phyloP scores from a whole-genome alignment of 2,113 vertebrate species.

The Nyctereutes procyonoides region DNA sequence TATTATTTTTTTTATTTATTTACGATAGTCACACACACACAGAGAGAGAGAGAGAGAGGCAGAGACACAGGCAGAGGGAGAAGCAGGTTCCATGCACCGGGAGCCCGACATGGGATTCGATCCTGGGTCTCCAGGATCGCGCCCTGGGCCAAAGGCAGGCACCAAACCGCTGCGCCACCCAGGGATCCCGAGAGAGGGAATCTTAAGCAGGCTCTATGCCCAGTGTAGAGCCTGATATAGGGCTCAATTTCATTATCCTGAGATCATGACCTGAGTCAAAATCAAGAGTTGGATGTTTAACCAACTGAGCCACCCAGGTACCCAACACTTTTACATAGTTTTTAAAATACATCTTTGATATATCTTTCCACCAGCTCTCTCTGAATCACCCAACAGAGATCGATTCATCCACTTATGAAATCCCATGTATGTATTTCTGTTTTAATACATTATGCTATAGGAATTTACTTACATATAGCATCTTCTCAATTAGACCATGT shows the following conservation, averaged over 20 bases:
- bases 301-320: background rate
- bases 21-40: too few species aligned
- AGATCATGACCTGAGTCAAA: background rate
- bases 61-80: too few species aligned
- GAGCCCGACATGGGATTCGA: too few species aligned
- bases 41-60: too few species aligned
- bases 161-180: too few species aligned
- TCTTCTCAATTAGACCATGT: background rate
- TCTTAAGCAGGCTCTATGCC: too few species aligned
- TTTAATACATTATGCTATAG: background rate
- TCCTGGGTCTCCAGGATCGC: too few species aligned
- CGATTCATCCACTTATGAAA: background rate
- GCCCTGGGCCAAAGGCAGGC: too few species aligned
- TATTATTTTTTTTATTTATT: too few species aligned
- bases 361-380: background rate
- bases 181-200: background rate
- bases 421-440: background rate
- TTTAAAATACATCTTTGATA: background rate
- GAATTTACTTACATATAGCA: background rate
- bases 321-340: background rate
- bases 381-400: background rate
- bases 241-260: background rate
- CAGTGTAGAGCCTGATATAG: too few species aligned
- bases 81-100: too few species aligned
- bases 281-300: background rate